These are phyloP conservation scores for Spheniscus humboldti DNA, from an alignment of 2,797 vertebrate species.

Conservation along the genomic window DNA sequence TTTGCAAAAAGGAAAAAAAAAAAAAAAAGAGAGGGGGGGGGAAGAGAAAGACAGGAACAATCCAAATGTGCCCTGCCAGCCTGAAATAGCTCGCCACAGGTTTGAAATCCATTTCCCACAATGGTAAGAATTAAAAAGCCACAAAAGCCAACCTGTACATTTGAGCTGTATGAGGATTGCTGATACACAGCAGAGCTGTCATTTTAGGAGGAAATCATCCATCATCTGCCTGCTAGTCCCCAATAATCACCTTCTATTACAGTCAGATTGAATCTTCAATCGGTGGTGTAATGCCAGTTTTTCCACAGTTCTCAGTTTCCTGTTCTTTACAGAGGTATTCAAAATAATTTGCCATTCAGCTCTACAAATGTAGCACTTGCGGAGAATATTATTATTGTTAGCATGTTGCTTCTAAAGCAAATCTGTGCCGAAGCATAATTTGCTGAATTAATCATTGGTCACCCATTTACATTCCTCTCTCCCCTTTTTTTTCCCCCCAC, in stretches of 20 bases:
- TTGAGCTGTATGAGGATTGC: slow-evolving; percentile 50
- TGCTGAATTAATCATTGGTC: slow-evolving; percentile 38
- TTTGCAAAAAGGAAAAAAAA: not conserved
- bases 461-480: not conserved
- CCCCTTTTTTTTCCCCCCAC: not conserved
- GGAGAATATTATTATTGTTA: slow-evolving; percentile 72
- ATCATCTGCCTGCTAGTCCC: slow-evolving; percentile 78
- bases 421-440: not conserved
- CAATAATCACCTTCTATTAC: slow-evolving; percentile 80
- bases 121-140: slow-evolving; percentile 67
- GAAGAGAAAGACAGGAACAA: not conserved
- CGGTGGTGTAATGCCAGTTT: slow-evolving; percentile 71
- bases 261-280: slow-evolving; percentile 78
- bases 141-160: slow-evolving; percentile 55
- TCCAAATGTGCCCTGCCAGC: slow-evolving; percentile 31
- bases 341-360: slow-evolving; percentile 75
- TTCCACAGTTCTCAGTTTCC: slow-evolving; percentile 74
- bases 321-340: slow-evolving; percentile 74
- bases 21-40: rapidly evolving
- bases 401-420: slow-evolving; percentile 56
- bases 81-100: slow-evolving; percentile 38
- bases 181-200: slow-evolving; percentile 70
- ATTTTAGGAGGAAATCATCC: slow-evolving; percentile 80
- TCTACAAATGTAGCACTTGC: slow-evolving; percentile 66
- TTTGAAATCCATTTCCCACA: slow-evolving; percentile 62